Evolutionary conservation across 2,888 invertebrate species (phyloP), one percentile per base, ranked within the genome.

Genomic region (Synergus japonicus): DNA sequence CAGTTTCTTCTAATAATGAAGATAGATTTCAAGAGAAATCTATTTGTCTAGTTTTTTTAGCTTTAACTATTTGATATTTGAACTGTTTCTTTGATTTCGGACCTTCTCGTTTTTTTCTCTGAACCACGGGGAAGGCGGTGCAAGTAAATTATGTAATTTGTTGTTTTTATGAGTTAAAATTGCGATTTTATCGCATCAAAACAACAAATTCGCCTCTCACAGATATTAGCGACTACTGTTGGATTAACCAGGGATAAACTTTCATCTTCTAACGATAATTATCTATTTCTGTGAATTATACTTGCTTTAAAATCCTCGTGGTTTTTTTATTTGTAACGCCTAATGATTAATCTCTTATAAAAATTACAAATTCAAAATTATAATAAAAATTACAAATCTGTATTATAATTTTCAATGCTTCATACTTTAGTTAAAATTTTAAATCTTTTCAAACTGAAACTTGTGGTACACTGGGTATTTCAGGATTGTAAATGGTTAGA

Each of bases 1-100:
- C 18, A 10, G 13, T 44, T 43, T n/a, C 1, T 13, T 64, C 5
- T 4, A 29, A 37, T 7, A 37, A 37, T n/a, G 43, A 66, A 66
- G n/a, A n/a, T 43, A 43, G 4, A 66, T 66, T 66, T n/a, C 43
- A 43, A 66, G 66, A 66, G 43, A 41, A 66, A 66, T 66, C n/a
- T 66, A n/a, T n/a, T n/a, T 37, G 12, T 22, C 41, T 37, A 37
- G 37, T 37, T 37, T 37, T 37, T 37, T 5, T 37, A 37, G 4
- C 37, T 37, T 37, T 37, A 4, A 4, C 4, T 37, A 37, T 37
- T 37, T 5, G 37, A 29, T 60, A 60, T 18, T 60, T 60, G 8
- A 18, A 9, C 3, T 18, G 7, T n/a, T 60, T n/a, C 3, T 60
- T 18, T 60, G 43, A 44, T 44, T 44, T 44, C 9, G 43, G 2